Base-by-base conservation (phyloP, 2,888 invertebrate genomes). In the Laothoe populi region DNA sequence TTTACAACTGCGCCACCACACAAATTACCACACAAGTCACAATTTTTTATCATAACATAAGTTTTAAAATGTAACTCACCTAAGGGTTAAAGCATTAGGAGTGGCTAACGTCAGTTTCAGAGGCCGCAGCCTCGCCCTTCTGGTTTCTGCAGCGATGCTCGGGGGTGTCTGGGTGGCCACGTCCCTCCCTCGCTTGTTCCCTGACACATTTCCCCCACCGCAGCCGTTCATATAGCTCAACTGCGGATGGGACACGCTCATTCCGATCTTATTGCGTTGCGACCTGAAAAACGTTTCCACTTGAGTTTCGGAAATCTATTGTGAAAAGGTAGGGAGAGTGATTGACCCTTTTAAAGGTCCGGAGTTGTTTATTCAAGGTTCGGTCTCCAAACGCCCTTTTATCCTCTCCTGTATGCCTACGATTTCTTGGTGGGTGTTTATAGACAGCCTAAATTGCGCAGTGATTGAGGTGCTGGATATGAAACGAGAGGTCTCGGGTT, bases 111-210 rank as follows among this genome's bases (percentile, higher is more conserved):
- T 86, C 1, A 92, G 70, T 67, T 92, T 91, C 65, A 92, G 63
- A 0, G 91, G 89, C 31, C 82, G 79, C 0, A 88, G 74, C 59
- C 86, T 79, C 0, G 87, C 90, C 57, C 91, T 71, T 59, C 88
- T 82, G 5, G 96, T 95, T 81, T 96, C 96, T 11, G 94, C 94
- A 0, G 94, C 94, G 69, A 96, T 96, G 83, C 95, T 95, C 59
- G 94, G 94, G 1, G 95, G 95, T 1, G 95, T 96, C 90, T 95
- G 96, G 8, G 96, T 96, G 49, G 94, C 94, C 68, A 96, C 95
- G 78, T 96, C 95, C 66, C 94, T 90, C 8, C 93, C 93, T 60
- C 89, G 80, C 57, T 87, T 82, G 16, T 75, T 69, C 21, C 79
- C 78, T 1, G 78, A 72, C 8, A 73, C 78, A 0, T 71, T 69